Conservation (phyloP, 1,140 invertebrate species). For the Papilio glaucus region DNA sequence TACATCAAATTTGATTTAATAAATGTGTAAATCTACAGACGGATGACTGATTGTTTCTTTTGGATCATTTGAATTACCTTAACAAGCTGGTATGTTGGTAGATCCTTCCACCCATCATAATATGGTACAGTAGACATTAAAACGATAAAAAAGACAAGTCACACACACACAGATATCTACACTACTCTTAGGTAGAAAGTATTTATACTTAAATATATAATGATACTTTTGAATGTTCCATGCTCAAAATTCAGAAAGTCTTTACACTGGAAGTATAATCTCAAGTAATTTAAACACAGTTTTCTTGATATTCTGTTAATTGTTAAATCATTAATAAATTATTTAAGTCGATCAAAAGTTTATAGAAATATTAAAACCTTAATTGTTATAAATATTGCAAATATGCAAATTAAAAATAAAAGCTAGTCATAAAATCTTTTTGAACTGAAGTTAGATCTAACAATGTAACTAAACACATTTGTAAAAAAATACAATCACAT, state of each 20-base stretch:
- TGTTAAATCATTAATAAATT: neutral
- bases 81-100: slow-evolving; percentile 85
- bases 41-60: slow-evolving; percentile 66
- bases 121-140: slow-evolving; percentile 82
- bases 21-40: slow-evolving; percentile 81
- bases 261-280: slow-evolving; percentile 22
- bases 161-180: slow-evolving; percentile 82
- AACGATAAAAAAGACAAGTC: slow-evolving; percentile 82
- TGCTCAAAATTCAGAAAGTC: slow-evolving; percentile 36
- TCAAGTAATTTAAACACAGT: slow-evolving; percentile 9
- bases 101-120: slow-evolving; percentile 83
- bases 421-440: slow-evolving; percentile 45
- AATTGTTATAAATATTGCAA: slow-evolving; percentile 48
- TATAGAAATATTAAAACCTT: slow-evolving; percentile 22
- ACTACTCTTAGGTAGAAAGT: slow-evolving; percentile 59
- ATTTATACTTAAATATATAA: slow-evolving; percentile 36
- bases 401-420: slow-evolving; percentile 42
- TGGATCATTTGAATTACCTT: slow-evolving; percentile 81
- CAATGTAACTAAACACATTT: slow-evolving; percentile 35
- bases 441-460: slow-evolving; percentile 45
- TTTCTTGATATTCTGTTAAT: neutral
- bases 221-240: slow-evolving; percentile 40
- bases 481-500: slow-evolving; percentile 5
- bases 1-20: slow-evolving; percentile 28
- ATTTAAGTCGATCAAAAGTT: neutral